phyloP scores from a whole-genome alignment of 2,113 vertebrate genomes.

The Promerops cafer region DNA sequence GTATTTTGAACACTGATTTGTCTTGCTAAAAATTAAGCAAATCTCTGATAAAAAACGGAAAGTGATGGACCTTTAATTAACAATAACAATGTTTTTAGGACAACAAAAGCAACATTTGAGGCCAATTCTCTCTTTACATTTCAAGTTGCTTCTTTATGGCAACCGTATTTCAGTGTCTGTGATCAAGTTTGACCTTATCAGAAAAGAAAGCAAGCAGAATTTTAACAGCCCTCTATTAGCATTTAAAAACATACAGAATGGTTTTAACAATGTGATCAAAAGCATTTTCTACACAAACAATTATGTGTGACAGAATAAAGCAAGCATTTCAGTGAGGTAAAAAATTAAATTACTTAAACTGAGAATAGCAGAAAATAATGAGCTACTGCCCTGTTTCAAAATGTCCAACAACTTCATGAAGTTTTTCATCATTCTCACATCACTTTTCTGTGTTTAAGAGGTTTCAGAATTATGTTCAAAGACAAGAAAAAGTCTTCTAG shows the following conservation, averaged over 20 bases:
- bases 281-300: not conserved
- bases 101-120: not conserved
- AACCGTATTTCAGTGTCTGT: not conserved
- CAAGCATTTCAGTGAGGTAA: not conserved
- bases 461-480: not conserved
- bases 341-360: not conserved
- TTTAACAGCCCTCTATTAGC: not conserved
- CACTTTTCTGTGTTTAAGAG: not conserved
- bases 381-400: not conserved
- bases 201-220: not conserved
- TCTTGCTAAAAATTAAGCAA: not conserved
- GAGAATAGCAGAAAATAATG: not conserved
- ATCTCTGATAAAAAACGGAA: not conserved
- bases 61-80: not conserved
- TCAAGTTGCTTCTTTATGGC: not conserved
- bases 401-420: not conserved
- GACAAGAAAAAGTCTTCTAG: not conserved
- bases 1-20: not conserved
- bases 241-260: not conserved
- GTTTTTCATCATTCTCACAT: not conserved
- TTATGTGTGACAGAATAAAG: not conserved
- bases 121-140: not conserved
- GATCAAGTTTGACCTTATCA: not conserved
- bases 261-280: not conserved
- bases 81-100: not conserved